Evolutionary conservation across 2,888 invertebrate genomes (phyloP).

Genomic region (Drosophila demipolita): DNA sequence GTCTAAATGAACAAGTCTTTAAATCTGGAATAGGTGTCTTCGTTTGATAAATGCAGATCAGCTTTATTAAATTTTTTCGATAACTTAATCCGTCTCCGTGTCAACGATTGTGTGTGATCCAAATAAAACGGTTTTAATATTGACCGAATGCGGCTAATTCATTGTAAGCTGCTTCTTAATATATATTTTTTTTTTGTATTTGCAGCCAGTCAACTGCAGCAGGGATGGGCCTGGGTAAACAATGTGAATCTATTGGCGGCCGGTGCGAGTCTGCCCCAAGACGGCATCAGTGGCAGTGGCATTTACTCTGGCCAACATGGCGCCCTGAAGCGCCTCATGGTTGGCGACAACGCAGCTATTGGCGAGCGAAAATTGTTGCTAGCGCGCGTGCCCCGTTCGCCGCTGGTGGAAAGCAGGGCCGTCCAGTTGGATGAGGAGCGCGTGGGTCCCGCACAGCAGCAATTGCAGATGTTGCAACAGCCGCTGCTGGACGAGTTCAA

Average conservation of each 20-base stretch:
- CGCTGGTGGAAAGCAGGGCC: background rate
- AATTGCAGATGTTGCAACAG: conserved; percentile 66
- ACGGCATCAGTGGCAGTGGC: conserved; percentile 87
- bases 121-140: background rate
- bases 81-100: background rate
- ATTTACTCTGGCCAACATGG: conserved; percentile 86
- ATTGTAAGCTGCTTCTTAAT: background rate
- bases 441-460: conserved; percentile 9
- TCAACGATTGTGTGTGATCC: background rate
- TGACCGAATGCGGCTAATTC: background rate
- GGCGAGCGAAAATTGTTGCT: conserved; percentile 73
- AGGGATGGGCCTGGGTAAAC: conserved; percentile 87
- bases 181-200: conserved; percentile 1
- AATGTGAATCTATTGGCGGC: conserved; percentile 87
- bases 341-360: conserved; percentile 33
- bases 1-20: background rate
- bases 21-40: background rate
- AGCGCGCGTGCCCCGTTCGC: conserved; percentile 67
- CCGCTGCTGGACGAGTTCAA: conserved; percentile 68
- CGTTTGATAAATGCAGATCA: background rate
- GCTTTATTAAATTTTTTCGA: background rate
- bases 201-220: conserved; percentile 87
- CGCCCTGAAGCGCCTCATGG: conserved; percentile 76
- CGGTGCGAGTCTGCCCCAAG: conserved; percentile 86
- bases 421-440: conserved; percentile 27